Conservation (phyloP, 2,888 invertebrate genomes). For the Conus canariensis region DNA sequence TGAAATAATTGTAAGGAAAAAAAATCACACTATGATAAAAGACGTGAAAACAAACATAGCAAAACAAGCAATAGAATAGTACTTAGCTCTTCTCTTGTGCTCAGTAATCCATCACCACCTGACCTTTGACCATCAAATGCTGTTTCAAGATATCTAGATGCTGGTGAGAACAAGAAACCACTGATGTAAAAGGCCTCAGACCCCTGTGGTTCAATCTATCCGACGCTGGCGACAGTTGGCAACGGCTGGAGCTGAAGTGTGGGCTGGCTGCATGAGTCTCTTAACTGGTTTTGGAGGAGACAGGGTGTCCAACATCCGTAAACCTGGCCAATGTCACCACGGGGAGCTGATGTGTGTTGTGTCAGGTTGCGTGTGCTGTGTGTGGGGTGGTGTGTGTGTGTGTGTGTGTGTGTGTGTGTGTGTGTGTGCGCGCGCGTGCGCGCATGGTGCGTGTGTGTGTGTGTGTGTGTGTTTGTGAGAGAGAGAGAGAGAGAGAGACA, state of each 20-base stretch:
- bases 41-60: no score
- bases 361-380: background rate
- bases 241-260: conserved; percentile 89
- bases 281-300: conserved; percentile 86
- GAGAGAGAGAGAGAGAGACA: background rate
- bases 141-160: background rate
- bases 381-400: background rate
- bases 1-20: no score
- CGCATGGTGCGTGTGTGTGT: background rate
- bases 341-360: conserved; percentile 74
- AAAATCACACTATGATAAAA: no score
- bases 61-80: no score
- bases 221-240: conserved; percentile 85
- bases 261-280: conserved; percentile 83
- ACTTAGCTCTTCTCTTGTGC: no score
- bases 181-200: background rate
- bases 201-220: conserved; percentile 83
- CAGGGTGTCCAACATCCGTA: conserved; percentile 83
- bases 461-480: background rate
- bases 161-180: background rate
- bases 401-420: background rate
- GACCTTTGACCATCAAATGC: background rate
- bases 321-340: conserved; percentile 80
- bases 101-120: no score
- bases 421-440: background rate